Conservation (phyloP, 2,113 vertebrate species). For the Pedetes capensis region DNA sequence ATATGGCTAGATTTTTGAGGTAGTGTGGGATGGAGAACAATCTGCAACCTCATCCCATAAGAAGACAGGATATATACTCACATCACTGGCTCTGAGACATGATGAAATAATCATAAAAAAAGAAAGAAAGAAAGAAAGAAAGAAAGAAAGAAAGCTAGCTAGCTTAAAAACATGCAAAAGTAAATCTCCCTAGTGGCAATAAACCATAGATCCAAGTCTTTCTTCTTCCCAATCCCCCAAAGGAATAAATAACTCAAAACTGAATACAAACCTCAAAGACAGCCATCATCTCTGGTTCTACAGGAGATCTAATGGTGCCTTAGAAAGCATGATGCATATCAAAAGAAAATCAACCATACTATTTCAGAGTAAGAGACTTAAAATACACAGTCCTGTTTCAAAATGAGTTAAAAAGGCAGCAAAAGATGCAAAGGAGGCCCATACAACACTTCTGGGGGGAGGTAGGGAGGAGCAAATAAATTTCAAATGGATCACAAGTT, state of each 20-base stretch:
- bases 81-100: background rate
- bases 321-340: background rate
- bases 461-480: background rate
- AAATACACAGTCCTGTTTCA: background rate
- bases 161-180: background rate
- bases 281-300: background rate
- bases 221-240: background rate
- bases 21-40: background rate
- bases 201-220: background rate
- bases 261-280: background rate
- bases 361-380: background rate
- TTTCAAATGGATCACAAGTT: background rate
- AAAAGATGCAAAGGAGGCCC: background rate
- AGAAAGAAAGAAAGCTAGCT: background rate
- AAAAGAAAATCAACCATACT: slow-evolving; percentile 5
- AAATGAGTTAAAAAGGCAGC: slow-evolving; percentile 27
- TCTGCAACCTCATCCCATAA: background rate
- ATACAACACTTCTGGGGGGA: background rate
- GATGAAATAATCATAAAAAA: background rate
- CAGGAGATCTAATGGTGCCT: background rate
- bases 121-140: no score
- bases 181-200: background rate
- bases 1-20: background rate
- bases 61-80: background rate
- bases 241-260: background rate